These are phyloP conservation scores for Actinopyga echinites DNA, from an alignment of 53 echinoderm and acorn worm species.

Conservation along the genomic window DNA sequence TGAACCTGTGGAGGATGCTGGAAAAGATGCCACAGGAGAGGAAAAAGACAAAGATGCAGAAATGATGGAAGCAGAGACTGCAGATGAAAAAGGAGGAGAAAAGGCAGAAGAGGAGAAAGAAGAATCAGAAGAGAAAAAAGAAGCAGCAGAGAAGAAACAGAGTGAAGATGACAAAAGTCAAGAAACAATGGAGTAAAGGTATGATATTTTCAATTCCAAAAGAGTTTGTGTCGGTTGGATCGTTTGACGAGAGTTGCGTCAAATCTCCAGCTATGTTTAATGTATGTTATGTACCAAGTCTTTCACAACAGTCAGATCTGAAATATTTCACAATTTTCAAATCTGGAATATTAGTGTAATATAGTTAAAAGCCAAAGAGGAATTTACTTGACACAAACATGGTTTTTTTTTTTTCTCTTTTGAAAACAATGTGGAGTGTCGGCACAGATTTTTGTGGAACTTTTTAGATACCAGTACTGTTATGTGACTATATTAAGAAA, in stretches of 20 bases:
- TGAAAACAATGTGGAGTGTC: neutral
- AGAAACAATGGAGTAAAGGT: neutral
- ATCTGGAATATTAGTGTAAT: no score
- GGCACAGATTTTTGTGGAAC: neutral
- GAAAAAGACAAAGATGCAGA: neutral
- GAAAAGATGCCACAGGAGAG: neutral
- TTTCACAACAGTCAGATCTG: no score
- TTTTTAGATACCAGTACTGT: neutral
- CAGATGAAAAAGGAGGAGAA: neutral
- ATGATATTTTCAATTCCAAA: neutral
- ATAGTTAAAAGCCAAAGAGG: no score
- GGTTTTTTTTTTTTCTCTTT: no score
- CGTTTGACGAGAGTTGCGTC: no score
- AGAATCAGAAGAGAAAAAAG: neutral
- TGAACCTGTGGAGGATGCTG: neutral
- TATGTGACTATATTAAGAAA: neutral
- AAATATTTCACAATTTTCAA: no score
- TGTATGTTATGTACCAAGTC: no score
- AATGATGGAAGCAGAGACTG: neutral
- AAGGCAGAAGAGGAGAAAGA: neutral
- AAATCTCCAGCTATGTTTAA: no score
- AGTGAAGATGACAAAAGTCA: neutral
- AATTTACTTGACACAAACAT: no score
- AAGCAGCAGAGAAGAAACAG: neutral
- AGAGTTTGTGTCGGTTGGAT: neutral